These are phyloP conservation scores for Hippocampus barbouri DNA, from an alignment of 2,113 vertebrate species.

Conservation along the genomic window DNA sequence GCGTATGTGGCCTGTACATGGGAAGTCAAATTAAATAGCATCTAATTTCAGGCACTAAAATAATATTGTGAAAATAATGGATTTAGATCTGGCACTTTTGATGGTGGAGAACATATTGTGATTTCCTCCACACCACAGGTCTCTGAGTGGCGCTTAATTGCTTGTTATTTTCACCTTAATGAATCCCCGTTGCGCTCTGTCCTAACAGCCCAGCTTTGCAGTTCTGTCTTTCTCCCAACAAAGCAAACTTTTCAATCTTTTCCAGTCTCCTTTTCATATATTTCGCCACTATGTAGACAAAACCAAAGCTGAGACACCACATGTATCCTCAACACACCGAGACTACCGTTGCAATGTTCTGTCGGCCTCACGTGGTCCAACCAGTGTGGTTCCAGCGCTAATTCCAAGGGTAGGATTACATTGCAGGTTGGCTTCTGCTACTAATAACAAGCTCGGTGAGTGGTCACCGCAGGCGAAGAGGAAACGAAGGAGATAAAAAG, in stretches of 20 bases:
- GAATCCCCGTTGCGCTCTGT: constrained; percentile 27
- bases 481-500: constrained; percentile 31
- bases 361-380: constrained; percentile 35
- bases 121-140: constrained; percentile 12
- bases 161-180: constrained; percentile 46
- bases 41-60: not conserved
- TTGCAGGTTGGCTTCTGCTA: constrained; percentile 35
- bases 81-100: not conserved
- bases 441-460: constrained; percentile 57
- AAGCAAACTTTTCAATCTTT: too few relatives aligned
- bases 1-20: too few relatives aligned
- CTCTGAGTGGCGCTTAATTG: constrained; percentile 18
- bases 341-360: not conserved
- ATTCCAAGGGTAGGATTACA: constrained; percentile 58
- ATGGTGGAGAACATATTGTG: not conserved
- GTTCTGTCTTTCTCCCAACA: constrained; percentile 27
- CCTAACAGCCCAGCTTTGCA: constrained; percentile 34
- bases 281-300: too few relatives aligned
- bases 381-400: constrained; percentile 44
- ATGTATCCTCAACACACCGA: too few relatives aligned
- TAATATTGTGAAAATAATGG: not conserved
- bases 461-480: constrained; percentile 29
- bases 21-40: not conserved
- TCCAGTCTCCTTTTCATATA: too few relatives aligned
- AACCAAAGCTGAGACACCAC: not conserved